Evolutionary conservation across 2,113 vertebrate genomes (phyloP).

Genomic region (Furnarius figulus): DNA sequence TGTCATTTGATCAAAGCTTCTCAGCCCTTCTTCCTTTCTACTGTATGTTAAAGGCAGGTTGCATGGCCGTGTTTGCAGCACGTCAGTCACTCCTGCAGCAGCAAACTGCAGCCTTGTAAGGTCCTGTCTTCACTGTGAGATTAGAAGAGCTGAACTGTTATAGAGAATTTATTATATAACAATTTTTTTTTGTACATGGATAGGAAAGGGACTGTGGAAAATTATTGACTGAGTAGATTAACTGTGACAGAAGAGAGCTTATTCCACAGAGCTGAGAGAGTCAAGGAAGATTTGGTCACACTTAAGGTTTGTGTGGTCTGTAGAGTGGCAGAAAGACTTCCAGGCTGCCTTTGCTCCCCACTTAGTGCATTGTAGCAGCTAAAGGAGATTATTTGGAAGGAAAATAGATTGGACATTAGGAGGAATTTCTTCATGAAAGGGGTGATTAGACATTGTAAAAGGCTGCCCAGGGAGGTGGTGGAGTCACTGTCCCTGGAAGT

Average conservation of each 20-base stretch:
- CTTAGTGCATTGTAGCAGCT: neutral
- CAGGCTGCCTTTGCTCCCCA: neutral
- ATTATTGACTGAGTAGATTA: neutral
- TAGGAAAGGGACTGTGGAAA: neutral
- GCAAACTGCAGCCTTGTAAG: neutral
- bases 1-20: constrained; percentile 64
- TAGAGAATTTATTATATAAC: neutral
- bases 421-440: neutral
- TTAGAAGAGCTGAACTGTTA: neutral
- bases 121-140: neutral
- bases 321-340: neutral
- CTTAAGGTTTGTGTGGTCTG: neutral
- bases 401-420: neutral
- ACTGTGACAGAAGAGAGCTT: neutral
- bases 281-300: neutral
- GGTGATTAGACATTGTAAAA: neutral
- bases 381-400: neutral
- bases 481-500: neutral
- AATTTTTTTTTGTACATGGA: neutral
- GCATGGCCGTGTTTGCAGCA: neutral
- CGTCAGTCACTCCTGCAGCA: neutral
- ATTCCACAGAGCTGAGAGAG: neutral
- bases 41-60: neutral
- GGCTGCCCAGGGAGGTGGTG: neutral
- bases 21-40: neutral